Percentiles rank a stretch among this genome's conserved stretches.
These are phyloP conservation scores for Parauchenoglanis ngamensis DNA, from an alignment of 2,797 vertebrate species.

Conservation along the genomic window DNA sequence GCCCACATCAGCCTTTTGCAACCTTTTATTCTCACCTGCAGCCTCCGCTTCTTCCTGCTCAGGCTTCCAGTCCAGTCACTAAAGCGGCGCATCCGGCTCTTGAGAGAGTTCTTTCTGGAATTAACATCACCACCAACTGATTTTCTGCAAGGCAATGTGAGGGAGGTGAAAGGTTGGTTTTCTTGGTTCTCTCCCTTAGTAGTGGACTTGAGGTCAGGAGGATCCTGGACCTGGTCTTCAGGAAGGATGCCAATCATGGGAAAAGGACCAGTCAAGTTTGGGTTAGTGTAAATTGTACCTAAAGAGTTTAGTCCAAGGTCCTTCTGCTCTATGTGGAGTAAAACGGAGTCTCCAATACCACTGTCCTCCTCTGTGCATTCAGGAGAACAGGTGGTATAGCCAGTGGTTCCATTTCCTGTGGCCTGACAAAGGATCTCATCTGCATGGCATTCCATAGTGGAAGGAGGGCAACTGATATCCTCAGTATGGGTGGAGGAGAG, in stretches of 20 bases:
- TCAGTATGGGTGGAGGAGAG: constrained; percentile 57
- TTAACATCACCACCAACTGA: constrained; percentile 67
- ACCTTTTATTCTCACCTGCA: constrained; percentile 79
- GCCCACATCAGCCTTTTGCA: neutral
- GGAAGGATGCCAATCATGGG: constrained; percentile 66
- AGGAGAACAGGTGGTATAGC: constrained; percentile 63
- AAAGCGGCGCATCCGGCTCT: constrained; percentile 87
- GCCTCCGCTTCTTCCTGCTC: constrained; percentile 88
- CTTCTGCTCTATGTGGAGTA: constrained; percentile 65
- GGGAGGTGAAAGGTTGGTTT: constrained; percentile 73
- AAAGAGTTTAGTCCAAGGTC: constrained; percentile 73
- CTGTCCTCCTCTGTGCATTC: constrained; percentile 70
- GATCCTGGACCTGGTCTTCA: constrained; percentile 67
- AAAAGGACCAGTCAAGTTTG: constrained; percentile 69
- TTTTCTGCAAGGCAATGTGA: constrained; percentile 82
- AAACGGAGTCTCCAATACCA: constrained; percentile 67
- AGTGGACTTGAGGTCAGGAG: constrained; percentile 69
- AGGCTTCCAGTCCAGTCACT: constrained; percentile 95
- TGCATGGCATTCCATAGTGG: constrained; percentile 49
- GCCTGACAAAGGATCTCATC: constrained; percentile 50
- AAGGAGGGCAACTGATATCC: constrained; percentile 44
- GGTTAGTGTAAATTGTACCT: constrained; percentile 71
- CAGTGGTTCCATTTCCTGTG: neutral
- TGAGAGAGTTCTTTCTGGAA: constrained; percentile 85
- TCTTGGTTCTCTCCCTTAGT: constrained; percentile 64